phyloP scores from a whole-genome alignment of 2,888 invertebrate genomes.

The Perizoma affinitatum region DNA sequence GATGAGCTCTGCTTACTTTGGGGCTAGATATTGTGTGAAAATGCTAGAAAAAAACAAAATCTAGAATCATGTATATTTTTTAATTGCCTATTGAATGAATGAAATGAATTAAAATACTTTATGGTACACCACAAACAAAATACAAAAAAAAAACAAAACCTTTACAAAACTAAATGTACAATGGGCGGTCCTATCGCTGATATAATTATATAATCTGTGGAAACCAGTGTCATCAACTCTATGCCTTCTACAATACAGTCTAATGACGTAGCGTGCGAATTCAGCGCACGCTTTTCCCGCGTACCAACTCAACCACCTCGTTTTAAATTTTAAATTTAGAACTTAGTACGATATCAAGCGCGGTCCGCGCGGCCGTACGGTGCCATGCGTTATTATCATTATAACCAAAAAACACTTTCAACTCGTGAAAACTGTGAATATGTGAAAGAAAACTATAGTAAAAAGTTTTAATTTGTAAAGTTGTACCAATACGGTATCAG shows the following conservation, averaged over 20 bases:
- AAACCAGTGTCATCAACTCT: no score
- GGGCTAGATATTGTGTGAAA: no score
- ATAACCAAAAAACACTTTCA: slow-evolving; percentile 8
- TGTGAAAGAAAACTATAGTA: background rate
- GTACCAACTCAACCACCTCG: background rate
- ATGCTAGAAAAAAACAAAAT: no score
- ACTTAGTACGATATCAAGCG: slow-evolving; percentile 39
- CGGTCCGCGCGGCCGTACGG: slow-evolving; percentile 19
- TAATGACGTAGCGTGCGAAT: slow-evolving; percentile 10
- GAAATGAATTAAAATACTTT: no score
- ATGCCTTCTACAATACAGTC: background rate
- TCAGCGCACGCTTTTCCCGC: slow-evolving; percentile 20
- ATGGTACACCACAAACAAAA: no score
- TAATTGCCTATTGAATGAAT: no score
- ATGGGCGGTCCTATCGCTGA: no score
- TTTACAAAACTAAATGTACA: no score
- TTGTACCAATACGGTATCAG: slow-evolving; percentile 9
- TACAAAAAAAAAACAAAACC: no score
- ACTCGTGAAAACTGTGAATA: slow-evolving; percentile 11
- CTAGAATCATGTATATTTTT: no score
- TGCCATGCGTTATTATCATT: background rate
- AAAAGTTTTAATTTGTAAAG: background rate
- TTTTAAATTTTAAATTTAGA: slow-evolving; percentile 32
- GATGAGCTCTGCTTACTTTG: no score
- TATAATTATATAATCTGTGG: no score